Evolutionary conservation across 2,888 invertebrate species (phyloP), one percentile per base, ranked within the genome.

Genomic region (Myopa testacea): DNA sequence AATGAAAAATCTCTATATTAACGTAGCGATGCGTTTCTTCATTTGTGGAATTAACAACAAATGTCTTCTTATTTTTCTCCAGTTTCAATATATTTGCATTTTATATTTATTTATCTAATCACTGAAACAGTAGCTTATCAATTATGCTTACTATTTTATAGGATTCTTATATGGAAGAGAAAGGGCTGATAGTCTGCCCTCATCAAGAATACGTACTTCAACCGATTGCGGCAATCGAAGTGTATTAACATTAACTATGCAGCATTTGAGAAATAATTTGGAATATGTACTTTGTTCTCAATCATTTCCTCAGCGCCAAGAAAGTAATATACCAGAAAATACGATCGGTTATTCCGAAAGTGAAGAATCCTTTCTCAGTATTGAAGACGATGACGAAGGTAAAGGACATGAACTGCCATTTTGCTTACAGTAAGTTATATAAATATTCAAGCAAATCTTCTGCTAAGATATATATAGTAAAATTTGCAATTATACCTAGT

Each of bases 151-250:
- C n/a, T 68, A 80, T 78, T 62, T 74, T 80, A 75, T 75, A 78
- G 77, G 73, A 38, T 38, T 60, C 82, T 82, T 79, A 55, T 84
- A 82, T 79, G 83, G 84, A 19, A 82, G 95, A 70, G 95, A 94
- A 83, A 92, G 96, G 78, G 95, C 95, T 88, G 96, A 95, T 88
- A 96, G 95, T 86, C 92, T 96, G 91, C 96, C 88, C 72, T 84
- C 94, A n/a, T 84, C 94, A 16, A 91, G 95, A 79, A 92, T 94
- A 58, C 91, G 94, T 58, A 93, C 93, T 16, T 91, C 91, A 65
- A 93, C 92, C 84, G 94, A 93, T 85, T 91, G 92, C 78, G 89
- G 89, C 77, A 81, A 87, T 85, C 83, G 84, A 75, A 86, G 84
- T 67, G 84, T 85, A 80, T 80, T 81, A 76, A 86, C 85, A 63